These are phyloP conservation scores for Cephus pygmeus DNA, from an alignment of 2,888 invertebrate genomes.

Conservation along the genomic window DNA sequence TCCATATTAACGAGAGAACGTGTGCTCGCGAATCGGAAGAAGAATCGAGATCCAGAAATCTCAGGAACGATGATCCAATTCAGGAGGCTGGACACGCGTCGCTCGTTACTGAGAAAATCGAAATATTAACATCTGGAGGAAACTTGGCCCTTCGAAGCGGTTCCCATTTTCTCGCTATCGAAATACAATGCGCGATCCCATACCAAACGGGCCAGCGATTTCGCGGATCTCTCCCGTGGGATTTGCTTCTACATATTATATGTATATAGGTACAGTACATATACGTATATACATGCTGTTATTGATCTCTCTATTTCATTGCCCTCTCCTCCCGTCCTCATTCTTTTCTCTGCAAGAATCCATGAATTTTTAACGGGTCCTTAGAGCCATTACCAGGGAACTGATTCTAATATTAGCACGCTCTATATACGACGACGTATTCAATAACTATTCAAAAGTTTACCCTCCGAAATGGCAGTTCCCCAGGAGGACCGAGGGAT, in stretches of 20 bases:
- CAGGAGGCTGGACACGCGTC: slow-evolving; percentile 28
- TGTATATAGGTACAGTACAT: too few species aligned
- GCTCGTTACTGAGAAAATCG: slow-evolving; percentile 28
- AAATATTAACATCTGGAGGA: slow-evolving; percentile 33
- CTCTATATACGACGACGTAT: slow-evolving; percentile 29
- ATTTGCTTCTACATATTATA: too few species aligned
- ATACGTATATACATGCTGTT: too few species aligned
- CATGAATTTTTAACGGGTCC: too few species aligned
- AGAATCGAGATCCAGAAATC: slow-evolving; percentile 31
- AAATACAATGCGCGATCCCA: slow-evolving; percentile 1
- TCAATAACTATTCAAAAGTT: slow-evolving; percentile 60
- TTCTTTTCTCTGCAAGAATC: too few species aligned
- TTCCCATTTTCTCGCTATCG: slow-evolving; percentile 7
- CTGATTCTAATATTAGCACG: neutral
- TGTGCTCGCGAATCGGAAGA: slow-evolving; percentile 32
- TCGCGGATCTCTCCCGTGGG: too few species aligned
- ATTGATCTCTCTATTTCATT: too few species aligned
- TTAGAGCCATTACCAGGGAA: neutral
- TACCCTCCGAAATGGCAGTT: slow-evolving; percentile 24
- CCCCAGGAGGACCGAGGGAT: neutral
- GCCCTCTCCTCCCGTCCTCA: too few species aligned
- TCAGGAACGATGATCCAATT: slow-evolving; percentile 18
- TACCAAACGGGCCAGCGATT: neutral
- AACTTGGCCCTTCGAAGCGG: slow-evolving; percentile 5
- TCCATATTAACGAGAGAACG: neutral